Base-by-base conservation (phyloP, 2,113 vertebrate species). In the Andinoacara biseriatus region DNA sequence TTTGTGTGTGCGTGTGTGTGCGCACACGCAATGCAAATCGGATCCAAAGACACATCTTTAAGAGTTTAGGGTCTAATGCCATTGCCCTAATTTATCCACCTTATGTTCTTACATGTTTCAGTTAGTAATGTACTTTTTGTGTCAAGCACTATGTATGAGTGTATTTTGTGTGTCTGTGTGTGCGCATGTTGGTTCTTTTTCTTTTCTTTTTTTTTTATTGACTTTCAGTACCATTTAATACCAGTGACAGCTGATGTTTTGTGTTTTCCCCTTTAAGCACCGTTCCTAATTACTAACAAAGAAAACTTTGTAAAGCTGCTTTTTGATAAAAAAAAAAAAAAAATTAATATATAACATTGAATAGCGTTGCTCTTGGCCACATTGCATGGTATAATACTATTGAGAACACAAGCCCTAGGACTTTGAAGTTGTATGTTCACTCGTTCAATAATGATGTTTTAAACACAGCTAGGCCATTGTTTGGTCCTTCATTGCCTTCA, bases 71-170 rank as follows among this genome's bases (percentile, higher is more conserved):
- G 60, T 74, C 69, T 89, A 92, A 93, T 91, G 60, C 82, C 84
- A 75, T 93, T 93, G 87, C 26, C 57, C 76, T 83, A 87, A 91
- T 91, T 82, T 79, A 91, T 86, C 81, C 43, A 5, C 82, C 83
- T 91, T 86, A 91, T 78, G 59, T 84, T 87, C 82, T 91, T 87
- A 80, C 26, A 20, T 76, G 29, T 74, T 74, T 38, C 18, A 76
- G 40, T 31, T 62, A 74, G 5, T 67, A 49, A 15, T 18, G 33
- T 58, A 22, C 56, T 58, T 20, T 80, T 82, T 80, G 58, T 82
- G 7, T 76, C 24, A 17, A 56, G 67, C 11, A 35, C n/a, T 63
- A 11, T n/a, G 10, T 54, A 7, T 46, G 43, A 46, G 43, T 46
- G 43, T 46, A 43, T 13, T 78, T 15, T 56, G 10, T 38, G 35